Base-by-base conservation (phyloP, 2,797 vertebrate genomes). In the Odontamblyopus rebecca region DNA sequence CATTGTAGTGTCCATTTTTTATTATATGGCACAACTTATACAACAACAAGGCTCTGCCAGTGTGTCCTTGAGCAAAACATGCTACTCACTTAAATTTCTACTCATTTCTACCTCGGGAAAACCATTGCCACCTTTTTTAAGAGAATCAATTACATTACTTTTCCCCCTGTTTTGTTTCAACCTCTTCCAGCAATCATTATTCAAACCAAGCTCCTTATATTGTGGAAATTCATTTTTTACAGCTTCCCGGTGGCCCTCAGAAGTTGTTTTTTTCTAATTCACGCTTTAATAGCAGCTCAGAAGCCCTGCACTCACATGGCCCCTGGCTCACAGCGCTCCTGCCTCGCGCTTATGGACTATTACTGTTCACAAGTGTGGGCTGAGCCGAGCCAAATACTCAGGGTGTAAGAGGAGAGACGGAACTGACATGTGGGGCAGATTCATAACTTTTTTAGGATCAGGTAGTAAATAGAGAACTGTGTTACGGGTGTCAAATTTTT, bases 251-350 rank as follows among this genome's bases (percentile, higher is more conserved):
- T 69, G 68, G 27, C 68, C 69, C 80, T 79, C 50, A 71, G 70
- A 83, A 83, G 73, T 81, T 75, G 71, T 82, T 85, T 80, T 71
- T 80, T 69, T 81, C 81, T 69, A 72, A 74, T 81, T 82, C 53
- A 77, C 48, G 76, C 80, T 84, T 87, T 80, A 82, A 80, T 77
- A 87, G 84, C 78, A 84, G 76, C 85, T 85, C 74, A 87, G 77
- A 78, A 88, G 56, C 56, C 56, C 13, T 75, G 80, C 78, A 70
- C 76, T 77, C 79, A 84, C 85, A 75, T 68, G 76, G 85, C 86
- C 85, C 82, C 76, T 70, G 84, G 81, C 83, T 82, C 72, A 84
- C 77, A 83, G 86, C 84, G 78, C 77, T 83, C 84, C 88, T 85
- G 83, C 77, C 73, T 81, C 70, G 68, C 76, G 83, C 75, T 88